phyloP scores from a whole-genome alignment of 2,113 vertebrate genomes.

The Opisthocomus hoazin region DNA sequence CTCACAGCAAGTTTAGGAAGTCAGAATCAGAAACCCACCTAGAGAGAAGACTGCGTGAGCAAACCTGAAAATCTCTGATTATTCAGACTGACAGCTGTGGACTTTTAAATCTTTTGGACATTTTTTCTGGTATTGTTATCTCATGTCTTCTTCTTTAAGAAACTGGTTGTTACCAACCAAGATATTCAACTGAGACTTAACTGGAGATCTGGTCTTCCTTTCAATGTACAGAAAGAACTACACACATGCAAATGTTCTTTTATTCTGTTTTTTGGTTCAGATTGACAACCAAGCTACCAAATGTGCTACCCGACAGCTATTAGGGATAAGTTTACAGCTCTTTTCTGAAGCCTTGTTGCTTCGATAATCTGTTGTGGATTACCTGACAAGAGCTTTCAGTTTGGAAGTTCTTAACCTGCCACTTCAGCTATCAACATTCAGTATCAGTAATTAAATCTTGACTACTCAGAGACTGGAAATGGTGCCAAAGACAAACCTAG shows the following conservation, averaged over 20 bases:
- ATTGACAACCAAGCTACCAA: not conserved
- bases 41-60: not conserved
- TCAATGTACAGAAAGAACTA: not conserved
- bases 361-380: not conserved
- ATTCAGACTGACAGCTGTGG: not conserved
- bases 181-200: not conserved
- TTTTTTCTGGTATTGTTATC: not conserved
- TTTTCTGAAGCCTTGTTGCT: not conserved
- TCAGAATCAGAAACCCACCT: not conserved
- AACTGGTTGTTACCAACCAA: not conserved
- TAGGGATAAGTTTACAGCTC: not conserved
- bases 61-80: not conserved
- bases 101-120: not conserved
- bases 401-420: slow-evolving; percentile 7
- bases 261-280: not conserved
- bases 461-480: not conserved
- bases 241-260: not conserved
- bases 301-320: not conserved
- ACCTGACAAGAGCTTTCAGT: not conserved
- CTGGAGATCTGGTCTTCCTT: not conserved
- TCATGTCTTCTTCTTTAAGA: not conserved
- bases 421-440: not conserved
- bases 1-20: not conserved
- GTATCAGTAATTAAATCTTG: slow-evolving; percentile 33
- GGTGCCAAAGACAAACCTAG: slow-evolving; percentile 6